These are phyloP conservation scores for Thumatha senex DNA, from an alignment of 2,888 invertebrate genomes.

Conservation along the genomic window DNA sequence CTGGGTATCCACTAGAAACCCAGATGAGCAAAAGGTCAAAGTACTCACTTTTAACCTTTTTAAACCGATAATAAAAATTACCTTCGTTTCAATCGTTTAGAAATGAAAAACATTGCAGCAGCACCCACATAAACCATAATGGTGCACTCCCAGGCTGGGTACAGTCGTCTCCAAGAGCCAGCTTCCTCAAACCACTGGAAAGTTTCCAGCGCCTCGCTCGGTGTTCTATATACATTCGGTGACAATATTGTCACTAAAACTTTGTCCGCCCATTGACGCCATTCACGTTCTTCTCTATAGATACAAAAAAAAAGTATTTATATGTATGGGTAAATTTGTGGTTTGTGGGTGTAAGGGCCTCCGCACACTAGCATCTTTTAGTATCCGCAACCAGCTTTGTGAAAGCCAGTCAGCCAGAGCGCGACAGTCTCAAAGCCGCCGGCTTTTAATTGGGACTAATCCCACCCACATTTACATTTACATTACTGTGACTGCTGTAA, in stretches of 20 bases:
- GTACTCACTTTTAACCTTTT: too few species aligned
- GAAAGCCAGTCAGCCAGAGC: too few species aligned
- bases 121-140: conserved; percentile 97
- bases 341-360: too few species aligned
- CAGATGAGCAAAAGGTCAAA: too few species aligned
- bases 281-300: conserved; percentile 93
- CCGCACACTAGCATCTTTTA: too few species aligned
- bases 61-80: not conserved
- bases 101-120: conserved; percentile 95
- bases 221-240: conserved; percentile 97
- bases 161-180: conserved; percentile 96
- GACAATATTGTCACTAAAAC: conserved; percentile 96
- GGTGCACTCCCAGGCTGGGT: conserved; percentile 92
- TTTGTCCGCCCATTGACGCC: conserved; percentile 97
- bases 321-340: not conserved
- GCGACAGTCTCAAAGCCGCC: too few species aligned
- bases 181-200: conserved; percentile 97
- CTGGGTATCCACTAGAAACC: too few species aligned
- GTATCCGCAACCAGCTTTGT: too few species aligned
- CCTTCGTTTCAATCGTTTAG: conserved; percentile 93
- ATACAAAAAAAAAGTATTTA: not conserved
- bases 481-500: too few species aligned
- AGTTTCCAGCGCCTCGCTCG: conserved; percentile 93
- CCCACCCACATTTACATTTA: too few species aligned
- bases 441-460: too few species aligned